Evolutionary conservation across 2,888 invertebrate genomes (phyloP).

Genomic region (Agrypnus murinus): DNA sequence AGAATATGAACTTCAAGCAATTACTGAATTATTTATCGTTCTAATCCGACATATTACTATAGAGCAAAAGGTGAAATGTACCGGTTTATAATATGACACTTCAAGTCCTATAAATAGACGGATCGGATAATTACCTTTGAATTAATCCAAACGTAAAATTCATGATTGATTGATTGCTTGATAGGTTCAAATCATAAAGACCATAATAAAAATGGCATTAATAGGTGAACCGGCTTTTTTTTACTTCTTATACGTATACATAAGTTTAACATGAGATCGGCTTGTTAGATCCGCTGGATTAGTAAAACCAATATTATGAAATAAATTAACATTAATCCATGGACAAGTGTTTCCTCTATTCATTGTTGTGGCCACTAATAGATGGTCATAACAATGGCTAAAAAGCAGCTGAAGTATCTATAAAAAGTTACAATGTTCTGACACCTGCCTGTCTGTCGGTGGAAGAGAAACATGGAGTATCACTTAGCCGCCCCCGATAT

Average conservation of each 20-base stretch:
- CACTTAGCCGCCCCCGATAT: conserved; percentile 64
- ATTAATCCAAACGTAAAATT: conserved; percentile 22
- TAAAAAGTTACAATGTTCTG: conserved; percentile 46
- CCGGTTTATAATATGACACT: conserved; percentile 14
- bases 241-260: too few relatives aligned
- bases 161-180: conserved; percentile 23
- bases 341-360: conserved; percentile 28
- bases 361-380: conserved; percentile 34
- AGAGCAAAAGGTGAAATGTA: conserved; percentile 11
- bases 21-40: background rate
- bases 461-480: conserved; percentile 61
- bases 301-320: too few relatives aligned
- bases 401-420: conserved; percentile 45
- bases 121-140: conserved; percentile 2
- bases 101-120: background rate
- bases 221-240: too few relatives aligned
- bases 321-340: background rate
- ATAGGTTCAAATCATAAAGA: conserved; percentile 1
- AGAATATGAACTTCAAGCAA: background rate
- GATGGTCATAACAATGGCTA: conserved; percentile 41
- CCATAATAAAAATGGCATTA: conserved; percentile 2
- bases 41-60: background rate
- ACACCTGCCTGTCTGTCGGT: conserved; percentile 58
- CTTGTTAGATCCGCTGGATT: too few relatives aligned
- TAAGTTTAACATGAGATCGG: too few relatives aligned